phyloP scores from a whole-genome alignment of 2,888 invertebrate genomes.

The Zhuqinia jingwanae region DNA sequence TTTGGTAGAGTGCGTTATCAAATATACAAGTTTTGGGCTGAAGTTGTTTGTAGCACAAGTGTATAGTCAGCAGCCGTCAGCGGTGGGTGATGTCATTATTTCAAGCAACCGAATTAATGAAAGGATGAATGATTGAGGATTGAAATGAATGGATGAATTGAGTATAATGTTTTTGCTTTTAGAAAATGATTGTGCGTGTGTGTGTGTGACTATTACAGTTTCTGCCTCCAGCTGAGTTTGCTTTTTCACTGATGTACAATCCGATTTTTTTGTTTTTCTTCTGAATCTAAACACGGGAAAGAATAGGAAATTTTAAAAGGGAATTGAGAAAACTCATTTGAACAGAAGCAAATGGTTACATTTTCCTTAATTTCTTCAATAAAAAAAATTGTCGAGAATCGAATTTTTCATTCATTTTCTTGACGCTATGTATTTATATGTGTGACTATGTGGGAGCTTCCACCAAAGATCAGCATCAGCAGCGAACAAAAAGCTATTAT shows the following conservation, averaged over 20 bases:
- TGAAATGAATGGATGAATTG: conserved; percentile 49
- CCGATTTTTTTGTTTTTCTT: conserved; percentile 2
- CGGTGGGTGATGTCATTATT: conserved; percentile 56
- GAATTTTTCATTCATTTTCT: conserved; percentile 40
- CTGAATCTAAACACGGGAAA: not conserved
- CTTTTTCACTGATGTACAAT: not conserved
- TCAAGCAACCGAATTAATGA: conserved; percentile 52
- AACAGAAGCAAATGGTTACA: conserved; percentile 39
- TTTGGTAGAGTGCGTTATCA: too few species aligned
- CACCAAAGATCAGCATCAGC: not conserved
- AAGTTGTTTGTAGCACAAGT: not conserved
- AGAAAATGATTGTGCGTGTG: not conserved
- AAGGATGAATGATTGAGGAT: conserved; percentile 56
- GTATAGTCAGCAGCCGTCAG: conserved; percentile 1
- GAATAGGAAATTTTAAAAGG: not conserved
- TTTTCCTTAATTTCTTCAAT: conserved; percentile 40
- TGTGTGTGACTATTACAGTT: conserved; percentile 30
- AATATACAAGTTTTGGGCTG: too few species aligned
- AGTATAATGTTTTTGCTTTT: not conserved
- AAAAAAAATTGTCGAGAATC: conserved; percentile 33
- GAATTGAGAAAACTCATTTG: conserved; percentile 23
- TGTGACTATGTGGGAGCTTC: not conserved
- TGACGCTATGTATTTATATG: not conserved
- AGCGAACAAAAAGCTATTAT: conserved; percentile 28
- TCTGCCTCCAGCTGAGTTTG: conserved; percentile 49